Evolutionary conservation across 2,888 invertebrate genomes (phyloP).

Genomic region (Acronicta psi): DNA sequence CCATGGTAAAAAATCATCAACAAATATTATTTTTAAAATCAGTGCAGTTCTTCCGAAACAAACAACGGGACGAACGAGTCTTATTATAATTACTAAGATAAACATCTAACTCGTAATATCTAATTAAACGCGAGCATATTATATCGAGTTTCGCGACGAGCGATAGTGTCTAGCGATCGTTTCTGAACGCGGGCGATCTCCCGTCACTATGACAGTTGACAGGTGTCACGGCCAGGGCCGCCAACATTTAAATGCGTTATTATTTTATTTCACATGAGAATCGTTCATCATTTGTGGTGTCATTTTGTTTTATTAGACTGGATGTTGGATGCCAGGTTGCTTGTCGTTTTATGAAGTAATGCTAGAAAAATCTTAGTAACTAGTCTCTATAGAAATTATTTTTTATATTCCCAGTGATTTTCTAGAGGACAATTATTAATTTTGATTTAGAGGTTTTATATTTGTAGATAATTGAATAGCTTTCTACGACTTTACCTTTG

Average conservation of each 20-base stretch:
- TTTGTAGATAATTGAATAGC: too few relatives aligned
- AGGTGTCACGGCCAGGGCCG: conserved; percentile 79
- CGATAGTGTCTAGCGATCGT: conserved; percentile 76
- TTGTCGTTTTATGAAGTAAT: conserved; percentile 8
- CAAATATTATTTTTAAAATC: neutral
- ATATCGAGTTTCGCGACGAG: conserved; percentile 83
- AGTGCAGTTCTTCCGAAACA: conserved; percentile 15
- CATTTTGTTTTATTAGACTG: conserved; percentile 44
- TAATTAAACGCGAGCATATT: conserved; percentile 76
- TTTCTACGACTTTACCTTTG: too few relatives aligned
- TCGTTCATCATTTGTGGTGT: conserved; percentile 55
- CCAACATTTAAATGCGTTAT: conserved; percentile 58
- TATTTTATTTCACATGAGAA: conserved; percentile 58
- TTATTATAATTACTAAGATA: conserved; percentile 53
- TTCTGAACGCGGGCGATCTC: conserved; percentile 80
- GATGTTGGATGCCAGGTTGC: conserved; percentile 31
- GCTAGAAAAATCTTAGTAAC: neutral
- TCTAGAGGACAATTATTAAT: too few relatives aligned
- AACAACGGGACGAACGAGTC: conserved; percentile 31
- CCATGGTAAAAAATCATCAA: too few relatives aligned
- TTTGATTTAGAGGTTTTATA: too few relatives aligned
- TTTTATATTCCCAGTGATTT: too few relatives aligned
- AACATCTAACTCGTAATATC: conserved; percentile 61
- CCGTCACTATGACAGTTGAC: conserved; percentile 83
- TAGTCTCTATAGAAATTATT: too few relatives aligned